Evolutionary conservation across 2,797 vertebrate genomes (phyloP).

Genomic region (Botia almorhae): DNA sequence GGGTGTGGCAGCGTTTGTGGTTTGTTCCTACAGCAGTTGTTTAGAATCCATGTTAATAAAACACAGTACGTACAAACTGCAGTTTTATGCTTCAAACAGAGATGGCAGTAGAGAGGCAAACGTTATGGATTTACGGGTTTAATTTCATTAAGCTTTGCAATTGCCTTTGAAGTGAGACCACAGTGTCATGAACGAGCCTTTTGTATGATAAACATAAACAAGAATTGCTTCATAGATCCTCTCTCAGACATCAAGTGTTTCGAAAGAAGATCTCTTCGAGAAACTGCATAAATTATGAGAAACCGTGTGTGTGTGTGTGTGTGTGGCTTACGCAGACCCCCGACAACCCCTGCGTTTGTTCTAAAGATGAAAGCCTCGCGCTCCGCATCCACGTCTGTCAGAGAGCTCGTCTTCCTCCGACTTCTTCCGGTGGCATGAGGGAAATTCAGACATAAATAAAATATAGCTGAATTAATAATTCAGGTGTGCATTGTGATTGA

Average conservation of each 20-base stretch:
- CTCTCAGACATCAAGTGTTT: conserved; percentile 69
- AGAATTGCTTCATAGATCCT: conserved; percentile 62
- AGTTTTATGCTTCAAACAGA: too few species aligned
- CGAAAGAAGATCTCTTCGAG: conserved; percentile 69
- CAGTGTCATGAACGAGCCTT: conserved; percentile 23
- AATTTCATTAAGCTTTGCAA: neutral
- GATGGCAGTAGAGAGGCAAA: too few species aligned
- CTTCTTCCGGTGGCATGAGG: conserved; percentile 77
- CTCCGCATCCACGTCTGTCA: conserved; percentile 75
- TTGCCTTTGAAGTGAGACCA: conserved; percentile 28
- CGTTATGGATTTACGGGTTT: neutral
- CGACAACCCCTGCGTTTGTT: conserved; percentile 73
- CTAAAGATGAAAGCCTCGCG: conserved; percentile 77
- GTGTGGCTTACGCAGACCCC: conserved; percentile 56
- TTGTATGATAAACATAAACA: conserved; percentile 53
- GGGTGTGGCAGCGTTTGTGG: too few species aligned
- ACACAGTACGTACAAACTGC: too few species aligned
- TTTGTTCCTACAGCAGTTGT: too few species aligned
- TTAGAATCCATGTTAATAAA: too few species aligned
- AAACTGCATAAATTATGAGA: conserved; percentile 81
- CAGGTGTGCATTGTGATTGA: conserved; percentile 80
- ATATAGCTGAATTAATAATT: conserved; percentile 80
- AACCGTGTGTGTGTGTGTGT: conserved; percentile 38
- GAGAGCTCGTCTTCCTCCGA: conserved; percentile 71
- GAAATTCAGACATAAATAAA: conserved; percentile 83